Evolutionary conservation across 2,888 invertebrate genomes (phyloP).

Genomic region (Cephalotes varians): DNA sequence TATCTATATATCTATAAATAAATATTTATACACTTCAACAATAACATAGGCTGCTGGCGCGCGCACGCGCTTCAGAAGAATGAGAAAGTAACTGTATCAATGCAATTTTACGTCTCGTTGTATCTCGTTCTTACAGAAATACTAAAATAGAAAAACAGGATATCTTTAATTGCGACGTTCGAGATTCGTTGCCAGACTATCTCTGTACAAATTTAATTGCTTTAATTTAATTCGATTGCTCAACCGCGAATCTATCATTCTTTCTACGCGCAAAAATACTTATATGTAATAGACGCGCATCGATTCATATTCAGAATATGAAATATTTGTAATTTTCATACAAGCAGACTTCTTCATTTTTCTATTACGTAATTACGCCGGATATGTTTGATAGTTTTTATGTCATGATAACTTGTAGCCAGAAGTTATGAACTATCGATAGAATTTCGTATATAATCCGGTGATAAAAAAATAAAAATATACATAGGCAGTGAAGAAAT

Average conservation of each 20-base stretch:
- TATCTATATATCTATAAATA: slow-evolving; percentile 65
- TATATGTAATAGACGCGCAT: background rate
- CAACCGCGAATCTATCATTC: background rate
- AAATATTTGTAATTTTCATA: background rate
- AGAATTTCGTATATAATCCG: background rate
- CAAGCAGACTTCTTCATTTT: background rate
- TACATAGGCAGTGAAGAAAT: slow-evolving; percentile 22
- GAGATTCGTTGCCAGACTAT: slow-evolving; percentile 31
- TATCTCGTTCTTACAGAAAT: background rate
- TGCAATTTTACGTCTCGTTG: background rate
- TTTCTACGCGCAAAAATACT: slow-evolving; percentile 7
- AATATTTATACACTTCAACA: slow-evolving; percentile 67
- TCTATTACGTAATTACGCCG: background rate
- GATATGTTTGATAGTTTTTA: background rate
- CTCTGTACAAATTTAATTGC: slow-evolving; percentile 25
- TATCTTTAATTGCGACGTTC: slow-evolving; percentile 2
- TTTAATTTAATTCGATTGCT: no score
- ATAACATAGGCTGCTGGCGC: slow-evolving; percentile 57
- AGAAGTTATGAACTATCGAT: background rate
- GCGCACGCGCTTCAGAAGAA: slow-evolving; percentile 18
- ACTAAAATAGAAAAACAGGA: background rate
- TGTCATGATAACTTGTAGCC: background rate
- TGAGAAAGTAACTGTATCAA: background rate
- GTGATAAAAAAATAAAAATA: background rate
- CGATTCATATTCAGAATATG: slow-evolving; percentile 1